phyloP scores from a whole-genome alignment of 2,888 invertebrate species.

The Stenichneumon culpator region DNA sequence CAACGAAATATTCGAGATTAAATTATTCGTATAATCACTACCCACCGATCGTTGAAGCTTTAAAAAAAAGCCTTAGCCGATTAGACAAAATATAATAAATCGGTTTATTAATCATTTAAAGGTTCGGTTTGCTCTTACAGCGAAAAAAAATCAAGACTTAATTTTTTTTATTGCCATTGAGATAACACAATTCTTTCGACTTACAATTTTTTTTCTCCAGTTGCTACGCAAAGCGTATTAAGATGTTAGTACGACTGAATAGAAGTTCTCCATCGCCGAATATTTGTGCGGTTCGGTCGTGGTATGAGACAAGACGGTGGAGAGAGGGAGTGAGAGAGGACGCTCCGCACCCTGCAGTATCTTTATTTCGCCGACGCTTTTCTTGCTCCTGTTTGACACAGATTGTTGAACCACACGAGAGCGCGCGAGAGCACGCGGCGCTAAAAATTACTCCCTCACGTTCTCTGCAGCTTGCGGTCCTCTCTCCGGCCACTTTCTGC shows the following conservation, averaged over 20 bases:
- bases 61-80: too few species aligned
- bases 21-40: too few species aligned
- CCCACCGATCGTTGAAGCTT: too few species aligned
- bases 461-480: slow-evolving; percentile 36
- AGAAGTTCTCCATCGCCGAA: slow-evolving; percentile 20
- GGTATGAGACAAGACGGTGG: slow-evolving; percentile 34
- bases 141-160: neutral
- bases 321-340: slow-evolving; percentile 69
- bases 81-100: neutral
- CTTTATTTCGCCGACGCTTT: slow-evolving; percentile 70
- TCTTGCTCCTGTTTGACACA: slow-evolving; percentile 78
- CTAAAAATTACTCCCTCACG: slow-evolving; percentile 72
- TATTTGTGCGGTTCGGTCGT: slow-evolving; percentile 11
- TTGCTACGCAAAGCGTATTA: slow-evolving; percentile 9
- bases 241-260: neutral
- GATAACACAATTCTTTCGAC: neutral
- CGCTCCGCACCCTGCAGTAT: slow-evolving; percentile 57
- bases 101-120: neutral
- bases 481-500: slow-evolving; percentile 49
- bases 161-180: neutral
- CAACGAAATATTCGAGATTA: neutral
- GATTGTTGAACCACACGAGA: slow-evolving; percentile 75
- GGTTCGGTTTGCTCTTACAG: neutral
- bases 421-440: slow-evolving; percentile 59
- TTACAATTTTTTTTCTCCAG: neutral